phyloP scores from a whole-genome alignment of 2,888 invertebrate genomes.

The Parnassius mnemosyne region DNA sequence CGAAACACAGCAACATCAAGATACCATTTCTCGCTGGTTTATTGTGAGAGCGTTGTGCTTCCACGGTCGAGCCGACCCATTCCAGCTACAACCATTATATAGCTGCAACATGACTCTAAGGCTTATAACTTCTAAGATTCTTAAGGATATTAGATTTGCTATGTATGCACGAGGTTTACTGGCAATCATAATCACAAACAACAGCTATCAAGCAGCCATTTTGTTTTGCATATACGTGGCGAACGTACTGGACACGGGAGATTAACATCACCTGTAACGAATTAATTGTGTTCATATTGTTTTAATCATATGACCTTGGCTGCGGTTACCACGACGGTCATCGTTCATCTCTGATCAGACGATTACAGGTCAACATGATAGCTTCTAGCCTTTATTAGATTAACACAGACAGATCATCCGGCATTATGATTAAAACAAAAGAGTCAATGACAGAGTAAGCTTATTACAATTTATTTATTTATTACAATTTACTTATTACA shows the following conservation, averaged over 20 bases:
- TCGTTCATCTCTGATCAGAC: slow-evolving; percentile 58
- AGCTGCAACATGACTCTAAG: too few relatives aligned
- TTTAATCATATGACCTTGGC: slow-evolving; percentile 63
- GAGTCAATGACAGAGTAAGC: too few relatives aligned
- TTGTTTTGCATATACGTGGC: slow-evolving; percentile 28
- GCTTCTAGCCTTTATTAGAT: slow-evolving; percentile 61
- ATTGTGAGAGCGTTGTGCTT: too few relatives aligned
- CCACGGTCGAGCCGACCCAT: too few relatives aligned
- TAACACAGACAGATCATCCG: slow-evolving; percentile 2
- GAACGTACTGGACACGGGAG: slow-evolving; percentile 31
- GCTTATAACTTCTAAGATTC: too few relatives aligned
- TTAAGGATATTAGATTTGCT: neutral
- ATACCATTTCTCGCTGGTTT: too few relatives aligned
- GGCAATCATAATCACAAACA: slow-evolving; percentile 39
- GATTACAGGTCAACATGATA: slow-evolving; percentile 66
- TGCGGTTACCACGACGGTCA: slow-evolving; percentile 60
- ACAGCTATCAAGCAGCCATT: slow-evolving; percentile 26
- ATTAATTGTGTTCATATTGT: slow-evolving; percentile 65
- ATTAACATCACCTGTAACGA: slow-evolving; percentile 43
- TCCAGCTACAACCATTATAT: too few relatives aligned
- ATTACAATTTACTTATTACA: too few relatives aligned
- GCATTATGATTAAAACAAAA: too few relatives aligned
- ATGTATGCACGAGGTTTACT: slow-evolving; percentile 34
- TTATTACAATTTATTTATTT: too few relatives aligned
- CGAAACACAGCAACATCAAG: too few relatives aligned